Base-by-base conservation (phyloP, 2,888 invertebrate species). In the Erebia epiphron region DNA sequence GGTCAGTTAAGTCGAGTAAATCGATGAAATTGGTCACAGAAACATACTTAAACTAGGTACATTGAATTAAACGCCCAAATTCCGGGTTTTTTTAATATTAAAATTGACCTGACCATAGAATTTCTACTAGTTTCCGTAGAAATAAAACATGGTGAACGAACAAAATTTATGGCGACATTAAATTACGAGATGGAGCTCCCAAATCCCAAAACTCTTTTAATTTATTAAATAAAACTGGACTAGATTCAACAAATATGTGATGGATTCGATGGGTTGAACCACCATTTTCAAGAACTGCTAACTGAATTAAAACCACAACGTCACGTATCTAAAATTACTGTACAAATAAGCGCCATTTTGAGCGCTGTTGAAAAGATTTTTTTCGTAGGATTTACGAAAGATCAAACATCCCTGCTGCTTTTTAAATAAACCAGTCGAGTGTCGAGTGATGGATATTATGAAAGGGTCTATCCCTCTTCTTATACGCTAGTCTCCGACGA, bases 361-460 rank as follows among this genome's bases (percentile, higher is more conserved):
- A 21, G 18, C 46, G 46, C 52, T 26, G 58, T n/a, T 60, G 50
- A 62, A 49, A 62, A n/a, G n/a, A 18, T 26, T 50, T 70, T 66
- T 69, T 72, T 65, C 67, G 64, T 49, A 21, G 62, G 62, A 62
- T 62, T 62, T 49, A 62, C 62, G 49, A 46, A 61, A 58, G 54
- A 73, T 71, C 70, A 70, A 68, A 69, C 69, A 71, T 61, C 65
- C 68, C 14, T 43, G 56, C 5, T 62, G 67, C 69, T 72, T 69
- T 69, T 73, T 71, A 67, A 71, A 70, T 73, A 69, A 76, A 72
- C 72, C 74, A 70, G 69, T 74, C 70, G 66, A 61, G 73, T 69
- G 72, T 49, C 49, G 62, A 62, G 62, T 49, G 61, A 71, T 71
- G 65, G 70, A 60, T 63, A 54, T 68, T 56, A 66, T 68, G 43